Percentiles rank a stretch among this genome's conserved stretches.
Evolutionary conservation across 2,113 vertebrate genomes (phyloP).

Genomic region (Scophthalmus maximus): DNA sequence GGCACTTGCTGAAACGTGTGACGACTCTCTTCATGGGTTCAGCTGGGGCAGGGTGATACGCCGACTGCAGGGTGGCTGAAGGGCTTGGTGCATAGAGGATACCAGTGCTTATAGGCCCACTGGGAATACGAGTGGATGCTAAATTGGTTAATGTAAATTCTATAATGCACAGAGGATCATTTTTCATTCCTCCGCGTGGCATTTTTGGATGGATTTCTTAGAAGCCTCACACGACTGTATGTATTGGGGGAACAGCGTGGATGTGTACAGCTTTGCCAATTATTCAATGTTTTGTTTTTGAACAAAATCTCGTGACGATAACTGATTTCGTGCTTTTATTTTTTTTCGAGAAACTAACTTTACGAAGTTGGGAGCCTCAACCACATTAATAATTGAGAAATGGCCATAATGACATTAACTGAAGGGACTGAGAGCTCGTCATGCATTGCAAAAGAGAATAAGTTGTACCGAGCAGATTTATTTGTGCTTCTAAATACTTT

Average conservation of each 20-base stretch:
- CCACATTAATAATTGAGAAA: constrained; percentile 15
- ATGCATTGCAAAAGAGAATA: not conserved
- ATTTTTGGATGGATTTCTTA: constrained; percentile 13
- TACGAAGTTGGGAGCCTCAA: constrained; percentile 1
- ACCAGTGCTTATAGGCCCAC: constrained; percentile 21
- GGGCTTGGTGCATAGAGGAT: constrained; percentile 28
- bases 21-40: constrained; percentile 55
- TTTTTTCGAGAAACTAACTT: not conserved
- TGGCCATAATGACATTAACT: constrained; percentile 31
- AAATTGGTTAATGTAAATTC: constrained; percentile 48
- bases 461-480: constrained; percentile 26
- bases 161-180: constrained; percentile 33
- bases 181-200: constrained; percentile 27
- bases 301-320: not conserved
- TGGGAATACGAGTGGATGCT: constrained; percentile 22
- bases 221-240: constrained; percentile 23
- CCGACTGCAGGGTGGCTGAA: constrained; percentile 31
- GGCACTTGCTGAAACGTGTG: constrained; percentile 66
- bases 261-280: constrained; percentile 18
- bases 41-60: constrained; percentile 38
- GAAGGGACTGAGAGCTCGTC: constrained; percentile 14
- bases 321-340: too few species aligned
- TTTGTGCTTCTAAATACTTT: constrained; percentile 24
- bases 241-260: not conserved
- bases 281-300: constrained; percentile 7